Evolutionary conservation across 2,797 vertebrate genomes (phyloP), one percentile per base, ranked within the genome.

Genomic region (Fistularia tabacaria): DNA sequence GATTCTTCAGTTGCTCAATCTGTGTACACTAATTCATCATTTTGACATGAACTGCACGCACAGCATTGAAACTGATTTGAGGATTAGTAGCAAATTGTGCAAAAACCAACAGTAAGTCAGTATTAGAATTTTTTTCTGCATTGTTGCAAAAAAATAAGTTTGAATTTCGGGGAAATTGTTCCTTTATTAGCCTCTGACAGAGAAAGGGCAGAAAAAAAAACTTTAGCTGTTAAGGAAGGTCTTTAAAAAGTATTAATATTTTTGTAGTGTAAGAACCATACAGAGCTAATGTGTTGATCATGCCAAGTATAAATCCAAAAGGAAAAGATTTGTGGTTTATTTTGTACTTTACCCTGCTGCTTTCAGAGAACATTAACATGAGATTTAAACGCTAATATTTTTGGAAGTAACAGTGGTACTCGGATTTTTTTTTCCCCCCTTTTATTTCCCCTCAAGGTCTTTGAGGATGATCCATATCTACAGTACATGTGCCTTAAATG

Each of bases 201-300:
- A 38, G 41, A 6, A 42, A 13, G 40, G 56, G 52, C 38, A 25
- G 25, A 5, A 25, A 25, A 64, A n/a, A 64, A 14, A 62, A n/a
- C 53, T 52, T 53, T 53, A 41, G 45, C 38, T 44, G 8, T 41
- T 10, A 14, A 50, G 12, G 50, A 10, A 7, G 12, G 52, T 13
- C 2, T 12, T 67, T 64, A 62, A 57, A 47, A 65, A 51, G 71
- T 49, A 81, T 51, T 71, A 49, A 69, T 45, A 46, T 57, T 56
- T 52, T 15, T 66, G 45, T 54, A n/a, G 41, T 11, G 15, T 36
- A 14, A 41, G 37, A 40, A 40, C 8, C 39, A 10, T 10, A 10
- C 10, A 8, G 8, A 40, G 9, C 7, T 44, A 25, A 64, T 69
- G 0, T 64, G 48, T 36, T 14, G 8, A 38, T 64, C 57, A 49